Conservation (phyloP, 1,140 invertebrate genomes). For the Conus ventricosus region DNA sequence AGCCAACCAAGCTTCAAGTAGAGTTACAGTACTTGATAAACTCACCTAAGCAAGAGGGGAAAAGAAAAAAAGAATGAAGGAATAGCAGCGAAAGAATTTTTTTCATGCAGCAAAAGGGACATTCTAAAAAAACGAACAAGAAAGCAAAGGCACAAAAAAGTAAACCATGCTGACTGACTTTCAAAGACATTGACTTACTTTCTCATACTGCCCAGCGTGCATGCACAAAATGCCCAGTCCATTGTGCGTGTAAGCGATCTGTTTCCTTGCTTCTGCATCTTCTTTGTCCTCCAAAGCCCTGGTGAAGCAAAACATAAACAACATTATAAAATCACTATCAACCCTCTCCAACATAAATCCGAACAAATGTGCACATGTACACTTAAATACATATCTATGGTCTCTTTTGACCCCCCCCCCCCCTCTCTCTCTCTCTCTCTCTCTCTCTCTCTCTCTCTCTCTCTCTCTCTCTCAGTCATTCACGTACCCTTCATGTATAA, state of each 20-base stretch:
- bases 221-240: constrained; percentile 34
- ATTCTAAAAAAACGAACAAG: background rate
- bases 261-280: background rate
- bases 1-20: no score
- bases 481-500: no score
- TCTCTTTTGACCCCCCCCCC: no score
- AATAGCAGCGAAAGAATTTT: background rate
- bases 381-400: background rate
- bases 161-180: background rate
- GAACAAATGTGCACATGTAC: background rate
- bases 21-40: background rate
- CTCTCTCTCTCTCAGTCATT: no score
- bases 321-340: background rate
- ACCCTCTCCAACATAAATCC: background rate
- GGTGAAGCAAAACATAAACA: background rate
- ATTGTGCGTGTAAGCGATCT: constrained; percentile 30
- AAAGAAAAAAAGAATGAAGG: background rate
- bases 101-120: background rate
- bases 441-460: background rate
- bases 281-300: constrained; percentile 18
- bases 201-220: background rate
- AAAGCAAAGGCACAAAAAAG: background rate
- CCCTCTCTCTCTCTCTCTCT: background rate
- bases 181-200: background rate
- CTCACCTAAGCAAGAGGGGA: background rate